Percentiles rank a stretch among this genome's conserved stretches.
phyloP scores from a whole-genome alignment of 2,113 vertebrate genomes.

The Apaloderma vittatum region DNA sequence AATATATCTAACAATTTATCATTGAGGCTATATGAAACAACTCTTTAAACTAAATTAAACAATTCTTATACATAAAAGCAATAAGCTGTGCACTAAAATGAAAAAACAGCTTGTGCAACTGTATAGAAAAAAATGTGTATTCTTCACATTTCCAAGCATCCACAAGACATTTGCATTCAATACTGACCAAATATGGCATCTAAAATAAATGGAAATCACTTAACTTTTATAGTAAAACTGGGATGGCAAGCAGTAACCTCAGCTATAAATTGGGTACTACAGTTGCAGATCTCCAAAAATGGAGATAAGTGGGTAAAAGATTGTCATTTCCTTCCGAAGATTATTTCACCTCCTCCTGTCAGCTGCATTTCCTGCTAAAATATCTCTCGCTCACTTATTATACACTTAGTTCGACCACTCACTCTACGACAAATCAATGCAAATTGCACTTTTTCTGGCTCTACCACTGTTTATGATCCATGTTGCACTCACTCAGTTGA shows the following conservation, averaged over 20 bases:
- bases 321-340: background rate
- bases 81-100: background rate
- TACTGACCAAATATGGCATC: background rate
- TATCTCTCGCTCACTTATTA: background rate
- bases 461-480: background rate
- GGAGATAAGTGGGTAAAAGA: background rate
- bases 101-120: background rate
- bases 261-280: background rate
- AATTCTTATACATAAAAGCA: background rate
- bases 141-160: background rate
- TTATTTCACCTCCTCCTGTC: conserved; percentile 11
- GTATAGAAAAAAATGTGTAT: background rate
- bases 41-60: background rate
- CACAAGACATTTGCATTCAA: background rate
- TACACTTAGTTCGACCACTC: background rate
- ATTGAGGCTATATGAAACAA: background rate
- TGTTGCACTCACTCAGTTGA: background rate
- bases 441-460: background rate
- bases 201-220: background rate
- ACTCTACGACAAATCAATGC: background rate
- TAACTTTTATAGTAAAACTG: background rate
- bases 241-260: background rate
- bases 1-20: background rate
- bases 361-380: conserved; percentile 1
- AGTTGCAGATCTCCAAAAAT: background rate